These are phyloP conservation scores for Drosophila biarmipes DNA, from an alignment of 1,140 invertebrate genomes.

Conservation along the genomic window DNA sequence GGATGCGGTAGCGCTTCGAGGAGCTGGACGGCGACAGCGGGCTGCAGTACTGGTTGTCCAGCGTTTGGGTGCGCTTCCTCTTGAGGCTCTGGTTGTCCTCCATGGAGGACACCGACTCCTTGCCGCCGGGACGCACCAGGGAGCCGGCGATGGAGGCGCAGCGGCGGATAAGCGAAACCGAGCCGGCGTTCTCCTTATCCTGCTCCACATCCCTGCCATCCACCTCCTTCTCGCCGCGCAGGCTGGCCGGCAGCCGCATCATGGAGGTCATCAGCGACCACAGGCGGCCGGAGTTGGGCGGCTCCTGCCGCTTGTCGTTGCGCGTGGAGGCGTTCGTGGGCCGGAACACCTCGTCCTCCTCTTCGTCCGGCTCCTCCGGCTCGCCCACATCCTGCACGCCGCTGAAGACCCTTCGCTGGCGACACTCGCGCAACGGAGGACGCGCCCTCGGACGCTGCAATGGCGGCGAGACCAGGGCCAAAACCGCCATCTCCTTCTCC, in stretches of 20 bases:
- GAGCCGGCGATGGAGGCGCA: conserved; percentile 80
- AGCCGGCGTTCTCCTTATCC: conserved; percentile 47
- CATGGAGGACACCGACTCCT: not conserved
- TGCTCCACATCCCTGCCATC: not conserved
- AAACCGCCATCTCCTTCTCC: not conserved
- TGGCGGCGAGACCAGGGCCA: conserved; percentile 4
- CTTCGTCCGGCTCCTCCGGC: conserved; percentile 36
- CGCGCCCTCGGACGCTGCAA: conserved; percentile 40
- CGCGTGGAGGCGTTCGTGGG: conserved; percentile 61
- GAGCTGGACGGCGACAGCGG: conserved; percentile 54
- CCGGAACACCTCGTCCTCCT: conserved; percentile 63
- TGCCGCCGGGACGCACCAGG: conserved; percentile 58
- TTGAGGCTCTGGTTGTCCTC: conserved; percentile 59
- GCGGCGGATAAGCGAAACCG: conserved; percentile 66
- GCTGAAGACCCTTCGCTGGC: conserved; percentile 40
- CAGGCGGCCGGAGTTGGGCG: conserved; percentile 42
- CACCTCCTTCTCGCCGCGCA: conserved; percentile 15
- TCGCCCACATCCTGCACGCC: conserved; percentile 44
- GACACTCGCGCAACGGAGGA: conserved; percentile 56
- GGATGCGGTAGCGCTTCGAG: conserved; percentile 77
- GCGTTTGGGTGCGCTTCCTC: conserved; percentile 75
- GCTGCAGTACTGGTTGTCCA: conserved; percentile 58
- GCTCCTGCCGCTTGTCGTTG: conserved; percentile 53
- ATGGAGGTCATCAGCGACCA: conserved; percentile 76
- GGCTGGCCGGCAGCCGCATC: conserved; percentile 62